These are phyloP conservation scores for Tetragonula carbonaria DNA, from an alignment of 2,888 invertebrate species.

Conservation along the genomic window DNA sequence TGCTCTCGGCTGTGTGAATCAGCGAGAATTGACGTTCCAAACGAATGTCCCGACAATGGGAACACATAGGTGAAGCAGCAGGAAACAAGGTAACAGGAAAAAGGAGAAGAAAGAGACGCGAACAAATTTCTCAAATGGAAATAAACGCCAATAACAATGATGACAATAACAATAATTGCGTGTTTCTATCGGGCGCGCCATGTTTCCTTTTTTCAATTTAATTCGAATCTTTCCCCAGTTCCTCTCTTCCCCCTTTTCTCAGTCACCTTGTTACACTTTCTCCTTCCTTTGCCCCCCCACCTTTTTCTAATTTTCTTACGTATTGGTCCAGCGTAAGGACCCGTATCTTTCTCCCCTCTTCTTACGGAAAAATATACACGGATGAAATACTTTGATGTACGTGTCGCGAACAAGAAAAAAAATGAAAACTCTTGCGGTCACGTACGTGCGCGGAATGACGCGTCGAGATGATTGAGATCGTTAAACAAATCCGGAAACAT, in stretches of 20 bases:
- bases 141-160: neutral
- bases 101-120: neutral
- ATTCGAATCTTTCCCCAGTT: neutral
- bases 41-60: neutral
- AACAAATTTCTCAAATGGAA: neutral
- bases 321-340: constrained; percentile 70
- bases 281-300: neutral
- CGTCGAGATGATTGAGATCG: constrained; percentile 58
- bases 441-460: constrained; percentile 45
- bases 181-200: neutral
- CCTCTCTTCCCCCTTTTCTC: too few relatives aligned
- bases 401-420: constrained; percentile 32
- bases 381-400: constrained; percentile 54
- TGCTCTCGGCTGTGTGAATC: neutral
- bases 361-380: constrained; percentile 67
- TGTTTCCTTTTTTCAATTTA: neutral
- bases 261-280: too few relatives aligned
- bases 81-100: neutral
- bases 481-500: constrained; percentile 51
- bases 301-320: constrained; percentile 36
- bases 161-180: too few relatives aligned
- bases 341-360: constrained; percentile 41
- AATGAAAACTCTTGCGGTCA: constrained; percentile 35
- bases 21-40: neutral
- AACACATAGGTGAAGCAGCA: neutral